Base-by-base conservation (phyloP, 2,888 invertebrate species). In the Gymnocheta viridis region DNA sequence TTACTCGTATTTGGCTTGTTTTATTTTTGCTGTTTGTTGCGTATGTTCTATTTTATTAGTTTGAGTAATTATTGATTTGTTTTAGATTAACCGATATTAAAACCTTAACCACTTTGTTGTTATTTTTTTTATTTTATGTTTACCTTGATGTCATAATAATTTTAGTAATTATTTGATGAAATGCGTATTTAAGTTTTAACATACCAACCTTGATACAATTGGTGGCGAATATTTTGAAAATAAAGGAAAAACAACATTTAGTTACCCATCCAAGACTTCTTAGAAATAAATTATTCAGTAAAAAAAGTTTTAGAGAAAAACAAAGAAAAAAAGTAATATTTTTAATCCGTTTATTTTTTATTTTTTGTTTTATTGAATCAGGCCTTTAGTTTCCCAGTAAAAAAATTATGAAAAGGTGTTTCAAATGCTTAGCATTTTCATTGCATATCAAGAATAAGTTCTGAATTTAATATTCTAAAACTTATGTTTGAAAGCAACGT, bases 1-100 rank as follows among this genome's bases (percentile, higher is more conserved):
- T 60, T 60, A n/a, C n/a, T n/a, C n/a, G n/a, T 60, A 7, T 60
- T n/a, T 24, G 12, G 19, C 12, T 10, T 35, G n/a, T 60, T 22
- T 14, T 22, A 6, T 47, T n/a, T 6, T 17, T 14, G 12, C 2
- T 22, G 19, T 7, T 2, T 7, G 14, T 22, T 56, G 14, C 5
- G n/a, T 38, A 10, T 19, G 3, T 19, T 24, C 24, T 12, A 1
- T 22, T 22, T 32, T 24, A 67, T 49, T n/a, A 14, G 14, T 14
- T 32, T 38, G 22, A 24, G 12, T 35, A 67, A 51, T 29, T 19
- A 19, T 51, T 51, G 35, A 67, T 67, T 49, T 1, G 5, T 67
- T 35, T 35, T 24, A 35, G 47, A 35, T 67, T 22, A 35, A 67
- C 12, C 51, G 67, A 67, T 67, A 54, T 54, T 54, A n/a, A 51